These are phyloP conservation scores for Lithophane semibrunnea DNA, from an alignment of 2,888 invertebrate species.

Conservation along the genomic window DNA sequence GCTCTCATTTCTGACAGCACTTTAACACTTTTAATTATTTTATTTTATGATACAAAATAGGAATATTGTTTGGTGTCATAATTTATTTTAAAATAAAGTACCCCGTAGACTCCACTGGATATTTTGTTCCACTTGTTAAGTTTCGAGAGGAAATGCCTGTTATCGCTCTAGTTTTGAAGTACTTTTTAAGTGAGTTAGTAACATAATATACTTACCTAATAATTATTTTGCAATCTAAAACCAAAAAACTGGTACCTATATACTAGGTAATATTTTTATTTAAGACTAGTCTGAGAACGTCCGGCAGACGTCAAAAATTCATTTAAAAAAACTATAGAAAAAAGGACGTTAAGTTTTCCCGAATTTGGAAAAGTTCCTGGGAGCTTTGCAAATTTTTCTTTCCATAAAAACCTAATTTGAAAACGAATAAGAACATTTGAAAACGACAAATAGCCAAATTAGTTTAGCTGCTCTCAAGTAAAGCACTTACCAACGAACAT, in stretches of 20 bases:
- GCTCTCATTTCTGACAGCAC: background rate
- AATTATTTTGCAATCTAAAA: background rate
- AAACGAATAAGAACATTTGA: background rate
- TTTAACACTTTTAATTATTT: background rate
- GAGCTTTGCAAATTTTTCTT: background rate
- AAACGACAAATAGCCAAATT: background rate
- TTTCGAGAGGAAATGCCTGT: background rate
- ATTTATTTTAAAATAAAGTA: background rate
- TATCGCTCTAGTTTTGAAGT: background rate
- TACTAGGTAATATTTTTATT: background rate
- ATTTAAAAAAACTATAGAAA: background rate
- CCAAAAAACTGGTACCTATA: background rate
- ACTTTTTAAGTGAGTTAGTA: background rate
- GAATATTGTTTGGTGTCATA: background rate
- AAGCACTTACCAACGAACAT: no score
- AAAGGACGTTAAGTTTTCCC: background rate
- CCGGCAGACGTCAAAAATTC: no score
- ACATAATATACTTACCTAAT: background rate
- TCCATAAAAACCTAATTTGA: background rate
- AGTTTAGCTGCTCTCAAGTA: no score
- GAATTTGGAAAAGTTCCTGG: background rate
- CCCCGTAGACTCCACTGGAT: background rate
- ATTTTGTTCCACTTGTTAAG: constrained; percentile 3
- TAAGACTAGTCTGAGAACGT: background rate
- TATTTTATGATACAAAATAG: background rate